phyloP scores from a whole-genome alignment of 2,888 invertebrate species.

The Quadriops clusia region DNA sequence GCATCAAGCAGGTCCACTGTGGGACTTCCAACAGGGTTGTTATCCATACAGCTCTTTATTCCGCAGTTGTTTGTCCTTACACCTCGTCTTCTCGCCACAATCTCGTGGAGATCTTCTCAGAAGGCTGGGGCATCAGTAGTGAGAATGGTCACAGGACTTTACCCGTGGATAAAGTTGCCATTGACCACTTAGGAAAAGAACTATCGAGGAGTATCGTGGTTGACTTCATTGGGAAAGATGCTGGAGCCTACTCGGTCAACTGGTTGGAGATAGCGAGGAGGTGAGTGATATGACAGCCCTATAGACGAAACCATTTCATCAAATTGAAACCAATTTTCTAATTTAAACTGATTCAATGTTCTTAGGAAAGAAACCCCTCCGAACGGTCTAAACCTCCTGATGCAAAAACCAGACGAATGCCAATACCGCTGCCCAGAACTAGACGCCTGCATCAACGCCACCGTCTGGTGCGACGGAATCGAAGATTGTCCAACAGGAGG shows the following conservation, averaged over 20 bases:
- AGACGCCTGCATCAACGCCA: conserved; percentile 68
- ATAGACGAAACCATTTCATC: conserved; percentile 1
- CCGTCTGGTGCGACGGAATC: conserved; percentile 71
- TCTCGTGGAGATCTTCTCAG: conserved; percentile 71
- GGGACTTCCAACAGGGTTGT: conserved; percentile 68
- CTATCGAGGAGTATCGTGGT: conserved; percentile 59
- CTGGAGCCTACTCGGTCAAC: conserved; percentile 61
- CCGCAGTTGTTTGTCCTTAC: conserved; percentile 49
- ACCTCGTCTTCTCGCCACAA: conserved; percentile 45
- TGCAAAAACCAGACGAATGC: conserved; percentile 55
- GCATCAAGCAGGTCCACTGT: conserved; percentile 45
- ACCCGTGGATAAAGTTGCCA: conserved; percentile 39
- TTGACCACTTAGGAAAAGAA: conserved; percentile 49
- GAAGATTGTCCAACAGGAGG: conserved; percentile 69
- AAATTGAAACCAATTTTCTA: background rate
- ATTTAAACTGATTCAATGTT: background rate
- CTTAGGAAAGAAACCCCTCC: conserved; percentile 42
- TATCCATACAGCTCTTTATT: conserved; percentile 53
- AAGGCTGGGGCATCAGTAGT: conserved; percentile 55
- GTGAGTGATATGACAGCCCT: conserved; percentile 27
- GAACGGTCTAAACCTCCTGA: conserved; percentile 44
- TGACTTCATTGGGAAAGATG: conserved; percentile 67
- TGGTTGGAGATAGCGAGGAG: conserved; percentile 73
- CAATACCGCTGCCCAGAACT: conserved; percentile 64
- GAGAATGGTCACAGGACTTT: conserved; percentile 31